Percentiles rank a stretch among this genome's conserved stretches.
These are phyloP conservation scores for Sphaerophoria rueppellii DNA, from an alignment of 2,888 invertebrate species.

Conservation along the genomic window DNA sequence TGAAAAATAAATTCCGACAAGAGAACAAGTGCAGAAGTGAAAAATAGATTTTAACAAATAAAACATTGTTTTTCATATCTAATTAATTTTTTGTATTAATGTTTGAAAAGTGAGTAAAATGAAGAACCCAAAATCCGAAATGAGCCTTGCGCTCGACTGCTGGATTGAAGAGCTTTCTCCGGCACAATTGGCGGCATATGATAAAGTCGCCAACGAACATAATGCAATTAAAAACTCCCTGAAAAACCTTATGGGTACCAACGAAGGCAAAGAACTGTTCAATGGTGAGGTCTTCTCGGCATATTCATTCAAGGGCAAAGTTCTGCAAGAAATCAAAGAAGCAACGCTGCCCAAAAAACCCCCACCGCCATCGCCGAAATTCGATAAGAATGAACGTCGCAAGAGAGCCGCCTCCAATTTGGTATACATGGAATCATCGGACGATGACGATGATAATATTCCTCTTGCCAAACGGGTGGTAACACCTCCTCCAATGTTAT, in stretches of 20 bases:
- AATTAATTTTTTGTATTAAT: neutral
- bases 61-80: neutral
- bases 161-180: conserved; percentile 88
- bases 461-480: conserved; percentile 82
- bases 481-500: conserved; percentile 36
- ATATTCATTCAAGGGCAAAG: conserved; percentile 85
- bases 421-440: conserved; percentile 80
- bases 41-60: conserved; percentile 1
- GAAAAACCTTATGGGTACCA: conserved; percentile 81
- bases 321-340: conserved; percentile 79
- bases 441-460: conserved; percentile 82
- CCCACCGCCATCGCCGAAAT: conserved; percentile 59
- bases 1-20: conserved; percentile 2
- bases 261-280: conserved; percentile 86
- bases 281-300: conserved; percentile 87
- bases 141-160: conserved; percentile 86
- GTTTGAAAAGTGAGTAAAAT: conserved; percentile 61
- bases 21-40: conserved; percentile 8
- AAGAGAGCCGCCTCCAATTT: conserved; percentile 77
- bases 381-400: conserved; percentile 71
- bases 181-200: conserved; percentile 85
- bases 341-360: conserved; percentile 80
- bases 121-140: conserved; percentile 79
- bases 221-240: conserved; percentile 86
- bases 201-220: conserved; percentile 87